These are phyloP conservation scores for Ophioninae sp. DNA, from an alignment of 2,888 invertebrate species.

Conservation along the genomic window DNA sequence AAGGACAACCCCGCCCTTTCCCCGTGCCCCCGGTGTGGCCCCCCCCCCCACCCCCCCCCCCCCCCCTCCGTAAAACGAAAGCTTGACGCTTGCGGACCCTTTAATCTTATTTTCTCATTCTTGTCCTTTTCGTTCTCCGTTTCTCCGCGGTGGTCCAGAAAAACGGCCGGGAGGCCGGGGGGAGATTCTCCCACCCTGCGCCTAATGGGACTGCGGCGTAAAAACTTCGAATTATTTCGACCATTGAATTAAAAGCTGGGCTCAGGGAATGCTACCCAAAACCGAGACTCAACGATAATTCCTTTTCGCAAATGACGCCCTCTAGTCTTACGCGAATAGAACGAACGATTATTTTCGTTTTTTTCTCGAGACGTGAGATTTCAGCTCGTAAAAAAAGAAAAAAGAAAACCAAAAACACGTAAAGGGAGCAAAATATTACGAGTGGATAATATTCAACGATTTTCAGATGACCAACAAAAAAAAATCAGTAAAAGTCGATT, in stretches of 20 bases:
- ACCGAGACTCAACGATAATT: slow-evolving; percentile 5
- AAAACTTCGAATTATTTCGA: slow-evolving; percentile 47
- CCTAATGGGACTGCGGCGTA: neutral
- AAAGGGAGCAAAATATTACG: neutral
- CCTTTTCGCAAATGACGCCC: slow-evolving; percentile 25
- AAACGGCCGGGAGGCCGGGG: neutral
- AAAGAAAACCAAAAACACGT: neutral
- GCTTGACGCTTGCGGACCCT: slow-evolving; percentile 9
- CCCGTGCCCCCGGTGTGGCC: too few relatives aligned
- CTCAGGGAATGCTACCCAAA: slow-evolving; percentile 40
- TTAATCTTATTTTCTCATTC: slow-evolving; percentile 29
- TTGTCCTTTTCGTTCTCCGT: slow-evolving; percentile 14
- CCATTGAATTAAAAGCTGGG: slow-evolving; percentile 56
- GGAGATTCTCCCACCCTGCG: neutral
- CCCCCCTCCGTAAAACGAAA: slow-evolving; percentile 27
- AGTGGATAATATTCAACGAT: slow-evolving; percentile 7
- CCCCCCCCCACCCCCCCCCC: slow-evolving; percentile 1
- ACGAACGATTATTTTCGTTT: neutral
- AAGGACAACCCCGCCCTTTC: too few relatives aligned
- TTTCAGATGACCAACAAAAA: neutral
- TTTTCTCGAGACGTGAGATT: neutral
- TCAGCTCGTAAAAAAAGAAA: neutral
- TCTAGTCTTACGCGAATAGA: slow-evolving; percentile 12
- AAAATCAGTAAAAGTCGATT: neutral
- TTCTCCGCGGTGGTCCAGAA: neutral